Conservation (phyloP, 1,140 invertebrate genomes). For the Rhagoletis pomonella region DNA sequence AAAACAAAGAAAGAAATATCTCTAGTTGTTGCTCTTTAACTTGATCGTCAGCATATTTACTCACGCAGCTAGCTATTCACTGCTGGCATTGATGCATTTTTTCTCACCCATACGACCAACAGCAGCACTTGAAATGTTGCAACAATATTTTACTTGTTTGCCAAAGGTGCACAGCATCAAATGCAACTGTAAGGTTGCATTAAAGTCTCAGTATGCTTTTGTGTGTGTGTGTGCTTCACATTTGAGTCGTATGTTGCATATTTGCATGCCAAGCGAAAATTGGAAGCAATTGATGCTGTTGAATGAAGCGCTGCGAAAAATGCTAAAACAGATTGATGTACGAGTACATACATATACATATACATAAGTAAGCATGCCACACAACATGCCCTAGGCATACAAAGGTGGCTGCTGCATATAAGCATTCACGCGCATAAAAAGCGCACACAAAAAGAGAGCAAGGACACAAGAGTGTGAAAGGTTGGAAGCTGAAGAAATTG, state of each 20-base stretch:
- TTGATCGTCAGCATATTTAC: background rate
- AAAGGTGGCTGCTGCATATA: background rate
- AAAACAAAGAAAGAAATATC: background rate
- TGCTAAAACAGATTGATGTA: slow-evolving; percentile 14
- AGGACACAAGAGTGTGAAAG: background rate
- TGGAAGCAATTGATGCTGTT: slow-evolving; percentile 48
- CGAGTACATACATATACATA: background rate
- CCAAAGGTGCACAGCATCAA: slow-evolving; percentile 7
- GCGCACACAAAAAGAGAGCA: background rate
- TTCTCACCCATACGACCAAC: background rate
- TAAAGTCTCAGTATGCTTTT: background rate
- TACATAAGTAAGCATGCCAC: background rate
- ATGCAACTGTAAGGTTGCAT: background rate
- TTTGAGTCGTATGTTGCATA: background rate
- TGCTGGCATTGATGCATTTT: background rate
- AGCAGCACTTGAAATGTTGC: slow-evolving; percentile 9
- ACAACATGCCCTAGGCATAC: background rate
- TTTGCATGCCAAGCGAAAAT: slow-evolving; percentile 44
- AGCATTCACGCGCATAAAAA: background rate
- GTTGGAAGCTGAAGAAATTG: slow-evolving; percentile 29
- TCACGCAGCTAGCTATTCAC: background rate
- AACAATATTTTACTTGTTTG: slow-evolving; percentile 45
- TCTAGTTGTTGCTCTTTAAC: background rate
- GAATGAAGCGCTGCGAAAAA: slow-evolving; percentile 24
- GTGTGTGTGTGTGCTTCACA: background rate